These are phyloP conservation scores for Schlechtendalia chinensis DNA, from an alignment of 1,140 invertebrate species.

Conservation along the genomic window DNA sequence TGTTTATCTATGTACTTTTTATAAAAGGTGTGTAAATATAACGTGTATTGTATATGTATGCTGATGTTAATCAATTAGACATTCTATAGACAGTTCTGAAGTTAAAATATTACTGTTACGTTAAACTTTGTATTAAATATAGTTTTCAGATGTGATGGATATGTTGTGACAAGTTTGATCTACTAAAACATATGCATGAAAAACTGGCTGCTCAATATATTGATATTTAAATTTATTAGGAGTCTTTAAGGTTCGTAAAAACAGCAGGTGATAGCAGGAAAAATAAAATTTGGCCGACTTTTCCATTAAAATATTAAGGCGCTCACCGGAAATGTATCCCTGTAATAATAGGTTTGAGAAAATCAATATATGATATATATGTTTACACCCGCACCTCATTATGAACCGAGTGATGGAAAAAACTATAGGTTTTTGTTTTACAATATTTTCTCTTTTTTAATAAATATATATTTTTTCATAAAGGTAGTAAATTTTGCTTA, in stretches of 20 bases:
- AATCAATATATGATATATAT: constrained; percentile 26
- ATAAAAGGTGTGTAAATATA: too few species aligned
- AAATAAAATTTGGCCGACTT: constrained; percentile 27
- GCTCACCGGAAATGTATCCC: constrained; percentile 13
- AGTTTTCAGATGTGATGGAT: neutral
- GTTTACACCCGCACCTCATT: constrained; percentile 5
- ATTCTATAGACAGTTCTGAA: too few species aligned
- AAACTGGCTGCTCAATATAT: neutral
- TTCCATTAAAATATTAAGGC: constrained; percentile 22
- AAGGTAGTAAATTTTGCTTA: too few species aligned
- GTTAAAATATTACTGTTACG: too few species aligned
- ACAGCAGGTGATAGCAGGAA: neutral
- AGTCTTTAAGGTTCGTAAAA: neutral
- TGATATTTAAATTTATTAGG: constrained; percentile 21
- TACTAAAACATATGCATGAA: constrained; percentile 3
- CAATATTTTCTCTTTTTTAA: too few species aligned
- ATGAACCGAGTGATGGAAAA: too few species aligned
- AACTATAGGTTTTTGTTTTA: too few species aligned
- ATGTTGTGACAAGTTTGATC: neutral
- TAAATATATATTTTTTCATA: too few species aligned
- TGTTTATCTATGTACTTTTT: too few species aligned
- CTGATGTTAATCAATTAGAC: too few species aligned
- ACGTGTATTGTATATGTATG: too few species aligned
- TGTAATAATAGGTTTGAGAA: constrained; percentile 13
- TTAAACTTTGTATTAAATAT: neutral